phyloP scores from a whole-genome alignment of 2,113 vertebrate genomes.

The Acrocephalus arundinaceus region DNA sequence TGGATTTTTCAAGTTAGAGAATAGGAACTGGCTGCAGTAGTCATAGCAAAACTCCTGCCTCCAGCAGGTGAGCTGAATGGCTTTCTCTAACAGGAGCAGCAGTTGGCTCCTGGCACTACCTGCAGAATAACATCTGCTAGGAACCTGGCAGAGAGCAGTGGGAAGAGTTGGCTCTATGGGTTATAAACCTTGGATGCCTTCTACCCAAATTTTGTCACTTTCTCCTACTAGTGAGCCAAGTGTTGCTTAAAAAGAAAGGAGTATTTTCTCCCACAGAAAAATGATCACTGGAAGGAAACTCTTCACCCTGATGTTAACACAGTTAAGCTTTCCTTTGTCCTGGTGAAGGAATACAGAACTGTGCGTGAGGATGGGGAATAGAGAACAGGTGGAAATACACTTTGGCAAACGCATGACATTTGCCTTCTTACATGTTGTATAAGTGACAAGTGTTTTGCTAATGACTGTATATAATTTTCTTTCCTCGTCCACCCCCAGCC shows the following conservation, averaged over 20 bases:
- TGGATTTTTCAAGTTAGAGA: background rate
- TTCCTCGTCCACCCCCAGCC: background rate
- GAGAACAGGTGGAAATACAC: background rate
- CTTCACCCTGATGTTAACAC: background rate
- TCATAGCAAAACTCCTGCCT: background rate
- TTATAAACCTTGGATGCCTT: background rate
- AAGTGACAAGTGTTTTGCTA: background rate
- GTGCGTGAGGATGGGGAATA: background rate
- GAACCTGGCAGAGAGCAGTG: background rate
- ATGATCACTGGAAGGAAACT: background rate
- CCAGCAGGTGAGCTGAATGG: background rate
- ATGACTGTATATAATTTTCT: background rate
- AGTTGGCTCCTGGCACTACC: background rate
- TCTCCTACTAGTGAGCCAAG: background rate
- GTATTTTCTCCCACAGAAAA: background rate
- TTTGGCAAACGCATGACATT: background rate
- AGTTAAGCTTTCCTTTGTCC: background rate
- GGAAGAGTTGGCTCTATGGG: background rate
- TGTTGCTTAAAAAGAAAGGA: background rate
- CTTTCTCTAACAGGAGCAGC: background rate
- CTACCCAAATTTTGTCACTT: background rate
- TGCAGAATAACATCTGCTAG: constrained; percentile 16
- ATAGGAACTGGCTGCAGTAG: background rate
- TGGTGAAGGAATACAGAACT: background rate
- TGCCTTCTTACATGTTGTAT: background rate